phyloP scores from a whole-genome alignment of 2,113 vertebrate genomes.

The Amblyornis subalaris region DNA sequence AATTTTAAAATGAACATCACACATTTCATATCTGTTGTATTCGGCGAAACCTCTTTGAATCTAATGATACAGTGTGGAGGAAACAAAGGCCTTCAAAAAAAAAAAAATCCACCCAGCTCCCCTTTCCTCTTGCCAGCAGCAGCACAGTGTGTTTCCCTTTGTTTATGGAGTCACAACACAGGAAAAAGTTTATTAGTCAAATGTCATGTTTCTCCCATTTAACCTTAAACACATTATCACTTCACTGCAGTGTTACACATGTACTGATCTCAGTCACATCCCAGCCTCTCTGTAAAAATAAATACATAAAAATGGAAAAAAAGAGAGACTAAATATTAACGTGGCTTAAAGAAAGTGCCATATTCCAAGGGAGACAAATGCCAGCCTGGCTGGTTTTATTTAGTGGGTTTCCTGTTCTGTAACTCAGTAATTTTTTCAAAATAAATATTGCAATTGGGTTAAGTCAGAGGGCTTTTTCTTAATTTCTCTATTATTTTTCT shows the following conservation, averaged over 20 bases:
- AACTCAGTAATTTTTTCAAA: slow-evolving; percentile 68
- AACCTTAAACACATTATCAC: slow-evolving; percentile 52
- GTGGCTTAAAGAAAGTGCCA: slow-evolving; percentile 7
- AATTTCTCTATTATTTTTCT: slow-evolving; percentile 42
- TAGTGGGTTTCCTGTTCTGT: slow-evolving; percentile 63
- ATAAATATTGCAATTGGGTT: slow-evolving; percentile 66
- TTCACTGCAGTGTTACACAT: slow-evolving; percentile 2
- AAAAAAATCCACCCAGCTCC: background rate
- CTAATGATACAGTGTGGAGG: background rate
- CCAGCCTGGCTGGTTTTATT: slow-evolving; percentile 60
- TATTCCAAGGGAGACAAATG: slow-evolving; percentile 46
- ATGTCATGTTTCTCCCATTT: slow-evolving; percentile 45
- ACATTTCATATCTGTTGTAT: slow-evolving; percentile 68
- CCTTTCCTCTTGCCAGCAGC: background rate
- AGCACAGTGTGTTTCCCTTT: slow-evolving; percentile 32
- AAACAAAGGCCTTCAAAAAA: slow-evolving; percentile 35
- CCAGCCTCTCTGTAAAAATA: slow-evolving; percentile 32
- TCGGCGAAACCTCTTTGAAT: slow-evolving; percentile 24
- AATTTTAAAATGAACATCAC: slow-evolving; percentile 80
- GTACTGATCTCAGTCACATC: slow-evolving; percentile 48
- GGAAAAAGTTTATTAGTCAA: slow-evolving; percentile 51
- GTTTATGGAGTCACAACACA: slow-evolving; percentile 52
- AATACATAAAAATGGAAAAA: slow-evolving; percentile 9
- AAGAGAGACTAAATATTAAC: slow-evolving; percentile 22
- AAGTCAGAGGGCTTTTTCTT: slow-evolving; percentile 34